A percentile compares a stretch with the other conserved stretches of the same genome.
Conservation (phyloP, 1,140 invertebrate genomes). For the Episyrphus balteatus region DNA sequence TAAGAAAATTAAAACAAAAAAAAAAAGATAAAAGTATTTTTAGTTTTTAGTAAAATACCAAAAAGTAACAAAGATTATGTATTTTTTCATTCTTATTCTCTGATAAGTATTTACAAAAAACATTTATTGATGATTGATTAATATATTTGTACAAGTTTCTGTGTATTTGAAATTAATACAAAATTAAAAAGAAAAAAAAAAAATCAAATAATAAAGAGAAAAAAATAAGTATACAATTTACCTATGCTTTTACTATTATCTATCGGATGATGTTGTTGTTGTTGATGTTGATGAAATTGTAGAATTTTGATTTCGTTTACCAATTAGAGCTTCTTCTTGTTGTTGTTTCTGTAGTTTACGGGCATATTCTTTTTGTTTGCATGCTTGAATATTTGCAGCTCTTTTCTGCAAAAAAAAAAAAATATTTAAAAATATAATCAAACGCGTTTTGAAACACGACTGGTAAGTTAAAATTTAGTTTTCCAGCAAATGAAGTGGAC, state of each 20-base stretch:
- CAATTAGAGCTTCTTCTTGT: constrained; percentile 32
- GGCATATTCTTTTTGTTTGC: constrained; percentile 30
- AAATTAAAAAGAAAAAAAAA: not conserved
- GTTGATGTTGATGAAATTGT: not conserved
- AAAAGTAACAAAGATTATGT: not conserved
- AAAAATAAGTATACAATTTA: too few species aligned
- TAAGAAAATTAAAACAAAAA: too few species aligned
- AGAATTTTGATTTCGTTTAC: constrained; percentile 8
- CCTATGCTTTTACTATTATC: too few species aligned
- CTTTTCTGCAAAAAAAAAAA: constrained; percentile 28
- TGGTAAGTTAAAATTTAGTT: too few species aligned
- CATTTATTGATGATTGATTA: too few species aligned
- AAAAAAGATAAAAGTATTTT: too few species aligned
- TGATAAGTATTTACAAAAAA: too few species aligned
- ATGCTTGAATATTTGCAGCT: constrained; percentile 22
- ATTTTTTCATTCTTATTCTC: not conserved
- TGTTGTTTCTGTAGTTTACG: constrained; percentile 29
- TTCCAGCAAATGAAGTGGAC: too few species aligned
- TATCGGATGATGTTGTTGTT: not conserved
- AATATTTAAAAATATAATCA: constrained; percentile 10
- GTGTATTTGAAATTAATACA: not conserved
- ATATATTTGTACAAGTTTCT: too few species aligned
- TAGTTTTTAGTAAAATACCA: not conserved
- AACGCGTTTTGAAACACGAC: constrained; percentile 8
- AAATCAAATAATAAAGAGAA: too few species aligned